phyloP scores from a whole-genome alignment of 2,113 vertebrate species.

The Apodemus speciosus region DNA sequence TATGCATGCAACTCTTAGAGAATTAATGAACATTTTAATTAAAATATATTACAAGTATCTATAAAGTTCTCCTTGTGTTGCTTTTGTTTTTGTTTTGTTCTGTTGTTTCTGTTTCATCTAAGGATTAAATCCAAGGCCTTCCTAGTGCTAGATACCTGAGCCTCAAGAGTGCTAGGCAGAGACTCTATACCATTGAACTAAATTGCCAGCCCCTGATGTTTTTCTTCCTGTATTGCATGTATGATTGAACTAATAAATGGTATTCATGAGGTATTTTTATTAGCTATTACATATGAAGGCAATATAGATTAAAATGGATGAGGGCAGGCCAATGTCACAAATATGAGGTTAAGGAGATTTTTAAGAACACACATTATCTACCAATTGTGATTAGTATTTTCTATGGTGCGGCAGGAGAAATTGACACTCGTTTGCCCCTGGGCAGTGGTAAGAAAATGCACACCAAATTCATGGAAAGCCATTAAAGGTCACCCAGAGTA shows the following conservation, averaged over 20 bases:
- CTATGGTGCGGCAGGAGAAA: not conserved
- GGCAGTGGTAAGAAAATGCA: not conserved
- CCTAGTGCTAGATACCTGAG: not conserved
- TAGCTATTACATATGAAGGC: not conserved
- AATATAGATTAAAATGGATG: not conserved
- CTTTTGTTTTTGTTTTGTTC: not conserved
- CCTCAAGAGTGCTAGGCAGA: not conserved
- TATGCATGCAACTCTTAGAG: not conserved
- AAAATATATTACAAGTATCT: no score
- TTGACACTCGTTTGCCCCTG: not conserved
- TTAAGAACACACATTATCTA: not conserved
- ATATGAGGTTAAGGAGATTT: not conserved
- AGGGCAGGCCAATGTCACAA: not conserved
- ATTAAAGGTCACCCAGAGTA: not conserved
- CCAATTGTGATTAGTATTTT: not conserved
- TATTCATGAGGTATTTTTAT: not conserved
- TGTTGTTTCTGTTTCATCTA: not conserved
- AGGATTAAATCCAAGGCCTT: not conserved
- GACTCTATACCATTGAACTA: not conserved
- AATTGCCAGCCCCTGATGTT: not conserved
- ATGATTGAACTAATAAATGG: not conserved
- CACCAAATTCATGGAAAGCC: not conserved
- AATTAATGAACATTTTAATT: not conserved
- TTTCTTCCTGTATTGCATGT: not conserved
- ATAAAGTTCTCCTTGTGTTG: not conserved